Evolutionary conservation across 1,140 invertebrate genomes (phyloP), one percentile per base, ranked within the genome.

Genomic region (Heliconius melpomene): DNA sequence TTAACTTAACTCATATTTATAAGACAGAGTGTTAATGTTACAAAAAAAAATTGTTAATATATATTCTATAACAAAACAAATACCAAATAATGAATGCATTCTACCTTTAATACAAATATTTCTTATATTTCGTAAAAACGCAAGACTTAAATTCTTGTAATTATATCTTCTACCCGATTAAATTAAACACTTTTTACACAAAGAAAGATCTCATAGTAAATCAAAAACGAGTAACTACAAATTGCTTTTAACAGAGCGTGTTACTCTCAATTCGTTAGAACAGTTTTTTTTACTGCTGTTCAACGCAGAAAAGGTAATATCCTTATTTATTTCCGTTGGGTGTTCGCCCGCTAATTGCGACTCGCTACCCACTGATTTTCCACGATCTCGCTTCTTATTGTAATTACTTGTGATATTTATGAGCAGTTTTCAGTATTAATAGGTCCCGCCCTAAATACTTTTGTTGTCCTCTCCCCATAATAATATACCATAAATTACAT

Each of bases 271-370:
- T 85, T 86, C 79, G 86, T 87, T 89, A 88, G 90, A 90, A 89
- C 88, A 89, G 88, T 91, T 93, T 91, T 32, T 92, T 91, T 89
- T 89, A 86, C 83, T 80, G 85, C 81, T 84, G 83, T 88, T 87
- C 85, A 85, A 83, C 82, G 88, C 79, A 81, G 86, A 80, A 85
- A 85, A 87, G 86, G 85, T 90, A 93, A 94, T 93, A 94, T 93
- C 91, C 88, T 93, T 93, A 93, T 94, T 94, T 94, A 94, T 94
- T 91, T 93, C 92, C 89, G 89, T 83, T 87, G 89, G 91, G 90
- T 90, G 90, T 92, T 92, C 86, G 88, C 84, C 86, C 88, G 85
- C 89, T 94, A 94, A 94, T 94, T 94, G 89, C 89, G 75, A 89
- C 84, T 87, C 85, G 87, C 87, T 91, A 87, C 87, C 88, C 89